Evolutionary conservation across 2,113 vertebrate genomes (phyloP).

Genomic region (Pterocles gutturalis): DNA sequence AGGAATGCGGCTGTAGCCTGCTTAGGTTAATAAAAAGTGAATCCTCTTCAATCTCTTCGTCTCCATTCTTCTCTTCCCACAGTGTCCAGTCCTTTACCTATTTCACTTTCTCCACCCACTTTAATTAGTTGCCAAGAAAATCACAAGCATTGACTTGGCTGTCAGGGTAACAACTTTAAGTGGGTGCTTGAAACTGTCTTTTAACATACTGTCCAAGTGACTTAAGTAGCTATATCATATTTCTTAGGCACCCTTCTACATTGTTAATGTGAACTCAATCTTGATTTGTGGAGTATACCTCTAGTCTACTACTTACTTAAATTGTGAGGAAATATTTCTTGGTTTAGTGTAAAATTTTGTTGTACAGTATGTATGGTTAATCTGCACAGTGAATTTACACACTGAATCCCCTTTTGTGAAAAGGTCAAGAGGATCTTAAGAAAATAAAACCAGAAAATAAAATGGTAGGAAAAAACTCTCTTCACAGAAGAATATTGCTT

Average conservation of each 20-base stretch:
- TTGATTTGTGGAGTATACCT: not conserved
- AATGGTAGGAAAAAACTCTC: fast-evolving
- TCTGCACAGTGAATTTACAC: not conserved
- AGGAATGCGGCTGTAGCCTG: not conserved
- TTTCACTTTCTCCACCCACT: not conserved
- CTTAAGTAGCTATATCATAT: not conserved
- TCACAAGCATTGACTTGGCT: fast-evolving
- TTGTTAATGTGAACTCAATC: not conserved
- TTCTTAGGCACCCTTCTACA: not conserved
- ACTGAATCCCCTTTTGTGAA: not conserved
- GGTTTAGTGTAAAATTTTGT: not conserved
- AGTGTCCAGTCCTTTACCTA: not conserved
- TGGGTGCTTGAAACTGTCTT: not conserved
- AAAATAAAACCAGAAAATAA: not conserved
- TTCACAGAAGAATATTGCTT: not conserved
- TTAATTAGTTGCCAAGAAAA: conserved; percentile 11
- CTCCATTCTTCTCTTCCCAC: not conserved
- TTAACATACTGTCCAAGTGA: not conserved
- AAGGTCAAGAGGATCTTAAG: not conserved
- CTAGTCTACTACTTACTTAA: not conserved
- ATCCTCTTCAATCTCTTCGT: not conserved
- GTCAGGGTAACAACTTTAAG: not conserved
- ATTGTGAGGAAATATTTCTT: not conserved
- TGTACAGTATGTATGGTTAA: not conserved
- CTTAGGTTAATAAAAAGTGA: not conserved